These are phyloP conservation scores for Trachymyrmex septentrionalis DNA, from an alignment of 1,140 invertebrate species.

Conservation along the genomic window DNA sequence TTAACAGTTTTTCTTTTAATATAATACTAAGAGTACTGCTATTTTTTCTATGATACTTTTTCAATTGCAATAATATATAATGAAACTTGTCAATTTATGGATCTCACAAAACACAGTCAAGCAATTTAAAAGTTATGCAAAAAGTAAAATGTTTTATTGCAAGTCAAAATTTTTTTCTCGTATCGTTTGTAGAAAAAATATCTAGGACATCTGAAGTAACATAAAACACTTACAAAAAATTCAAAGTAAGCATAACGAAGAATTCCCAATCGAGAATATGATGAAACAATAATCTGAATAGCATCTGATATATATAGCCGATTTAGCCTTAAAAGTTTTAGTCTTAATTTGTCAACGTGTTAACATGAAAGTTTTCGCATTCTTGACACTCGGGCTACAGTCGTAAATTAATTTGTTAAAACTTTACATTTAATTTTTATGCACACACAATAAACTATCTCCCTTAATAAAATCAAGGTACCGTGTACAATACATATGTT, in stretches of 20 bases:
- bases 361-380: conserved; percentile 23
- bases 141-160: conserved; percentile 9
- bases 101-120: conserved; percentile 40
- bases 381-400: conserved; percentile 9
- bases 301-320: not conserved
- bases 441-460: conserved; percentile 18
- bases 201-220: not conserved
- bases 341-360: conserved; percentile 1
- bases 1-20: conserved; percentile 13
- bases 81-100: not conserved
- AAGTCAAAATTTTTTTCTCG: not conserved
- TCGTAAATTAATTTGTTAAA: conserved; percentile 30
- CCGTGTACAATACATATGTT: conserved; percentile 33
- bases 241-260: not conserved
- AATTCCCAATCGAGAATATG: conserved; percentile 12
- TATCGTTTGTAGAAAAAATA: not conserved
- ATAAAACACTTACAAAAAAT: conserved; percentile 25
- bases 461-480: conserved; percentile 47
- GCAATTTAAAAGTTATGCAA: conserved; percentile 59
- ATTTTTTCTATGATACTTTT: conserved; percentile 13
- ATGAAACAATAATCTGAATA: conserved; percentile 29
- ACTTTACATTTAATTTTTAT: conserved; percentile 37
- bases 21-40: conserved; percentile 47
- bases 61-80: conserved; percentile 53
- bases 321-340: conserved; percentile 18